Conservation (phyloP, 1,140 invertebrate genomes). For the Planococcus citri region DNA sequence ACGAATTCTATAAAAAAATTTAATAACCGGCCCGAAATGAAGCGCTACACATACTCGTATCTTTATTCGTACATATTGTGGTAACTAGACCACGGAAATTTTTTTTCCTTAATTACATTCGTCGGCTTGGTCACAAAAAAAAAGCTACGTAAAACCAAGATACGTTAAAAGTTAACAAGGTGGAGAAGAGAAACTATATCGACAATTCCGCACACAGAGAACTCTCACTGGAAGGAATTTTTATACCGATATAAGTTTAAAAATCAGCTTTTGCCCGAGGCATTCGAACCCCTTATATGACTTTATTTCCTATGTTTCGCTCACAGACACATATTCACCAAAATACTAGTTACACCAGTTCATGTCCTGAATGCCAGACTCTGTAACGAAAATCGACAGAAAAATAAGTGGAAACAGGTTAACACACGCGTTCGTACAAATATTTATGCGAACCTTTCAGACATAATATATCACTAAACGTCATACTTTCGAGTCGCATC, state of each 20-base stretch:
- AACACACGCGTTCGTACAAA: background rate
- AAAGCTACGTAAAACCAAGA: too few relatives aligned
- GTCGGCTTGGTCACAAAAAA: background rate
- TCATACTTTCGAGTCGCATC: constrained; percentile 6
- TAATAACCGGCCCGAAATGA: background rate
- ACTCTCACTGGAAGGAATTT: background rate
- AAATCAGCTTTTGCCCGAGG: background rate
- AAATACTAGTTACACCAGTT: constrained; percentile 7
- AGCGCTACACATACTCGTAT: background rate
- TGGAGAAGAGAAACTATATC: background rate
- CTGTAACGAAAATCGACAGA: constrained; percentile 1
- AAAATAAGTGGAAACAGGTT: constrained; percentile 7
- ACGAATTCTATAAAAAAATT: background rate
- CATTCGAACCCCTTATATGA: background rate
- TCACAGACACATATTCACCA: background rate
- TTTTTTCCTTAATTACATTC: background rate
- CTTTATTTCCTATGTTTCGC: background rate
- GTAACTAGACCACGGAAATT: background rate
- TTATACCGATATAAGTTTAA: background rate
- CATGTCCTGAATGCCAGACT: constrained; percentile 1
- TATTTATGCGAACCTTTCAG: constrained; percentile 6
- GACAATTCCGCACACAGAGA: background rate
- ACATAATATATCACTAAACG: constrained; percentile 7
- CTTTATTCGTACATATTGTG: too few relatives aligned
- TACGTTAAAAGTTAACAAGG: constrained; percentile 1